Base-by-base conservation (phyloP, 2,797 vertebrate species). In the Oryzias sinensis region DNA sequence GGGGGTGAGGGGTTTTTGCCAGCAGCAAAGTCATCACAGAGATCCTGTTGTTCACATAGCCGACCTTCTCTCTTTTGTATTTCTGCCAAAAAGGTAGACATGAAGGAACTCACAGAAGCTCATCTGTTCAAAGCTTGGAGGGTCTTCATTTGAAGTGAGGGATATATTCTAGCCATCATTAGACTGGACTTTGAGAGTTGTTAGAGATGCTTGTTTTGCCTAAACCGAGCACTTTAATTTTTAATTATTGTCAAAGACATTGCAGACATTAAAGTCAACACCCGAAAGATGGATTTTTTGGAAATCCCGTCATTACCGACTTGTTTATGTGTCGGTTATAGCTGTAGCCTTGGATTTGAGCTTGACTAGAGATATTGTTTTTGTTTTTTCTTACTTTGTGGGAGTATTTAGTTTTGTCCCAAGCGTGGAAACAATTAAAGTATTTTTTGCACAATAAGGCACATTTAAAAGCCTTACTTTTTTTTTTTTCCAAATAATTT, bases 1-100 rank as follows among this genome's bases (percentile, higher is more conserved):
- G 17, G 44, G 49, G 14, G 17, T 60, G 62, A 62, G 53, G 53
- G 71, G 74, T 81, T 53, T 4, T 84, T 69, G 81, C 88, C 86
- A 40, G 78, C 72, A 88, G 88, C 83, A 87, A 89, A 87, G 87
- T 89, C 76, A 86, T 60, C 69, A 63, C 81, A 83, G 72, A 76
- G 79, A 82, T 76, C 73, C 63, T 59, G 50, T 70, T 59, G 55
- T 72, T 54, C 56, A 53, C 45, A 25, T 33, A 75, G 50, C 37
- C 29, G 1, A 22, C 43, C 55, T 42, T 51, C 59, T 65, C 62
- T 56, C 14, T 47, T 85, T 73, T 77, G 56, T 68, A 51, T 72
- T 55, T 68, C 49, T 61, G 58, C 69, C 63, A 79, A 56, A 74
- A 58, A 79, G 70, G 70, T 50, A 33, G n/a, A 40, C 49, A 58